Conservation (phyloP, 2,797 vertebrate species). For the Clarias laeviceps region DNA sequence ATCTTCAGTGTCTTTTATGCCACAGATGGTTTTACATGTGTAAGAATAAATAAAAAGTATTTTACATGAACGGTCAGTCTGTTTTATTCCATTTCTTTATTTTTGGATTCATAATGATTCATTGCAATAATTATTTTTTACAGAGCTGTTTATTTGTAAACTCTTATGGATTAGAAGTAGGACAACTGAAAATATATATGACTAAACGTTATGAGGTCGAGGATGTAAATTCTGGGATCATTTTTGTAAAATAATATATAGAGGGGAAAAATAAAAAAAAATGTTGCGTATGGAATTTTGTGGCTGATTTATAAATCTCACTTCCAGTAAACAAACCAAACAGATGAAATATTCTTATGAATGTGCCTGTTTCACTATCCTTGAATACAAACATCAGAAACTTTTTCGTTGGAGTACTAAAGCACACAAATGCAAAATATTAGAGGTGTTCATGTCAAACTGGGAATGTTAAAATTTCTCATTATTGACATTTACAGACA, state of each 20-base stretch:
- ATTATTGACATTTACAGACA: no score
- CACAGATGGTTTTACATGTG: conserved; percentile 65
- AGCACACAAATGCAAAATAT: not conserved
- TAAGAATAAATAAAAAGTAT: conserved; percentile 72
- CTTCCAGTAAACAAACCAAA: not conserved
- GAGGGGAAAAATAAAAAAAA: not conserved
- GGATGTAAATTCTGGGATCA: not conserved
- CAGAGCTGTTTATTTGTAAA: not conserved
- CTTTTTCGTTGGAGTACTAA: not conserved
- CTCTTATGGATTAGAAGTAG: not conserved
- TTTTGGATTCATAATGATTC: no score
- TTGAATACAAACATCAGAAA: not conserved
- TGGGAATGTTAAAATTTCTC: no score
- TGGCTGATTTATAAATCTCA: not conserved
- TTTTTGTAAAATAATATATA: not conserved
- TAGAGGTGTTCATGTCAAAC: no score
- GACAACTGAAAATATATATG: not conserved
- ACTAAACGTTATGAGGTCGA: not conserved
- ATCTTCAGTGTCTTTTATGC: conserved; percentile 52
- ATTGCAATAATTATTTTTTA: not conserved
- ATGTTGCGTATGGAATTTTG: not conserved
- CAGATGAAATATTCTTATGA: not conserved
- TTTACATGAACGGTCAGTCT: conserved; percentile 54
- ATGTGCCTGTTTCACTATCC: not conserved
- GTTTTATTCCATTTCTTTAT: conserved; percentile 11